Evolutionary conservation across 1,140 invertebrate genomes (phyloP).

Genomic region (Listronotus bonariensis): DNA sequence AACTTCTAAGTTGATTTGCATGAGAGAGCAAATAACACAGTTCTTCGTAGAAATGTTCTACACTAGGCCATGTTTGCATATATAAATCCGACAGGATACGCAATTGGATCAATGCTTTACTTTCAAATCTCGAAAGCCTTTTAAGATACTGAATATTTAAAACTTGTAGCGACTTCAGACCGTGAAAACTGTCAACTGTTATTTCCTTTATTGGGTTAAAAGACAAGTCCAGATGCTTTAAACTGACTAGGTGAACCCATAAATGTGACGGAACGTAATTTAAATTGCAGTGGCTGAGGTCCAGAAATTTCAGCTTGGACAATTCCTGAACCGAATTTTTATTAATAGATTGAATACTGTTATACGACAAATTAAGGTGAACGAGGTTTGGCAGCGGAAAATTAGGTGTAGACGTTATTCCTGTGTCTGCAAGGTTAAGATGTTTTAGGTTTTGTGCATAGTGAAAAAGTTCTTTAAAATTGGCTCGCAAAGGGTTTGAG

Average conservation of each 20-base stretch:
- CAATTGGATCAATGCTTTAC: slow-evolving; percentile 66
- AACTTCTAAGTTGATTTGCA: slow-evolving; percentile 58
- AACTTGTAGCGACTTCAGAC: slow-evolving; percentile 61
- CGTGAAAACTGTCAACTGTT: slow-evolving; percentile 59
- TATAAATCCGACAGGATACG: slow-evolving; percentile 64
- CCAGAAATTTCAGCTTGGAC: slow-evolving; percentile 65
- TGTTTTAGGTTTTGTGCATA: slow-evolving; percentile 79
- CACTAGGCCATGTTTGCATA: slow-evolving; percentile 69
- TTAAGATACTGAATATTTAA: slow-evolving; percentile 63
- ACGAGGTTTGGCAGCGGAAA: slow-evolving; percentile 74
- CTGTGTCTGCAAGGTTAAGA: slow-evolving; percentile 74
- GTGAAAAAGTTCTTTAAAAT: slow-evolving; percentile 89
- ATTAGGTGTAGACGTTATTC: slow-evolving; percentile 72
- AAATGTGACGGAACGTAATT: slow-evolving; percentile 66
- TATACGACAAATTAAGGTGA: slow-evolving; percentile 75
- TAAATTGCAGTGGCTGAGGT: slow-evolving; percentile 71
- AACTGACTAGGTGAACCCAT: slow-evolving; percentile 53
- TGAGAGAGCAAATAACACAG: slow-evolving; percentile 65
- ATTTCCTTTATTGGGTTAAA: slow-evolving; percentile 55
- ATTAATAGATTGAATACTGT: slow-evolving; percentile 67
- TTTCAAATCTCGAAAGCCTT: slow-evolving; percentile 67
- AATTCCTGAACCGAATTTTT: slow-evolving; percentile 68
- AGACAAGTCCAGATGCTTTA: slow-evolving; percentile 53
- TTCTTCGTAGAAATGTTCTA: slow-evolving; percentile 64
- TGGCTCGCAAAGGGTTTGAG: slow-evolving; percentile 79